Evolutionary conservation across 1,140 invertebrate species (phyloP).

Genomic region (Scaptomyza montana): DNA sequence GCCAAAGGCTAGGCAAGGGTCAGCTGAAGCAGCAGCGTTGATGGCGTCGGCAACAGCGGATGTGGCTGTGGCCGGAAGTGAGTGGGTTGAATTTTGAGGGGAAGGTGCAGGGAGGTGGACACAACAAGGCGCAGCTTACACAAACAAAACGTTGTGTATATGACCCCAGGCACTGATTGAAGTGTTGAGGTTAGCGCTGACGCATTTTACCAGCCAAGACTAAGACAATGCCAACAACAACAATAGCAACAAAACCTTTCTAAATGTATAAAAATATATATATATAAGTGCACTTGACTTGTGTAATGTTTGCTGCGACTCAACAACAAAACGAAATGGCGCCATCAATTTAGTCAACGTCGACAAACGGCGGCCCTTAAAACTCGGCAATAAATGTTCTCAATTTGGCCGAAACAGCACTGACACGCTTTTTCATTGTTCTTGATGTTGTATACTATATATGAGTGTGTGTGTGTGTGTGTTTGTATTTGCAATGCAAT

Average conservation of each 20-base stretch:
- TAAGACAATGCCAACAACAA: constrained; percentile 3
- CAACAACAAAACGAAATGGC: constrained; percentile 61
- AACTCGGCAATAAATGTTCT: constrained; percentile 74
- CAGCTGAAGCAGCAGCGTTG: constrained; percentile 33
- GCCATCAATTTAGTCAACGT: constrained; percentile 69
- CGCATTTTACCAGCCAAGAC: constrained; percentile 45
- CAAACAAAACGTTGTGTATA: constrained; percentile 7
- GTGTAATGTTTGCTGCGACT: constrained; percentile 53
- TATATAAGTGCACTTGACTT: constrained; percentile 75
- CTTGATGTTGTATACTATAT: too few species aligned
- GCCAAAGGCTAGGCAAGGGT: constrained; percentile 45
- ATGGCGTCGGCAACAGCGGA: constrained; percentile 33
- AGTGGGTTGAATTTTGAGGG: neutral
- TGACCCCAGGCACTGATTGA: constrained; percentile 32
- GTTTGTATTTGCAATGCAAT: constrained; percentile 47
- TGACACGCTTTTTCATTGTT: constrained; percentile 66
- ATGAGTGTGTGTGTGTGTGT: neutral
- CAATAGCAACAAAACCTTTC: constrained; percentile 1
- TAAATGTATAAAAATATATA: constrained; percentile 51
- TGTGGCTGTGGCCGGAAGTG: constrained; percentile 64
- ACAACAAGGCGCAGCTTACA: constrained; percentile 24
- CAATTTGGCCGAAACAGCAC: constrained; percentile 58
- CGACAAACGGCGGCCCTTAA: constrained; percentile 46
- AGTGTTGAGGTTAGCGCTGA: constrained; percentile 76
- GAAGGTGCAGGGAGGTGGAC: neutral